A percentile compares a stretch with the other conserved stretches of the same genome.
Conservation (phyloP, 2,888 invertebrate genomes). For the Andrena hattorfiana region DNA sequence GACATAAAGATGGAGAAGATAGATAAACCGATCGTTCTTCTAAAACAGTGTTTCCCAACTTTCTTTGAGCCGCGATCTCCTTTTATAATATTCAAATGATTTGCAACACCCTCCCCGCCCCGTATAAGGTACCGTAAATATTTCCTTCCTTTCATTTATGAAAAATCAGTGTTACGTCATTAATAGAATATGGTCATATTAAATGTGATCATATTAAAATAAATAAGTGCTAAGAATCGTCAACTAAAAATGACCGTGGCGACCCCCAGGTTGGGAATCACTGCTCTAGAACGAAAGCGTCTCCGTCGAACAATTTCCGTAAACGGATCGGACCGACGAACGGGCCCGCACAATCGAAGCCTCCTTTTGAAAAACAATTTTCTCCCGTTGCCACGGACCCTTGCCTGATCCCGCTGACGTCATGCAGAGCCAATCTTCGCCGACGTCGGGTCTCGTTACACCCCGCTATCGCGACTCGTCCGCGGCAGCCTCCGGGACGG, state of each 20-base stretch:
- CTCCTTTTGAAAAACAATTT: constrained; percentile 19
- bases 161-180: no score
- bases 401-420: constrained; percentile 19
- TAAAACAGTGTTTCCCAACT: no score
- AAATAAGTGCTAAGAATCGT: neutral
- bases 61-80: no score
- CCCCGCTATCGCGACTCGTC: neutral
- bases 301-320: neutral
- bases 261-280: neutral
- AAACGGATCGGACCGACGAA: constrained; percentile 18
- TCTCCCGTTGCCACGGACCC: neutral
- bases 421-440: constrained; percentile 28
- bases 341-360: constrained; percentile 10
- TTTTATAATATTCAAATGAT: no score
- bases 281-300: neutral
- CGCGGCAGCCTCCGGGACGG: neutral
- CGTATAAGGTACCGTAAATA: no score
- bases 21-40: no score
- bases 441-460: constrained; percentile 17
- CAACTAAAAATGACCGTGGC: neutral
- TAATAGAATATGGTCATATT: no score
- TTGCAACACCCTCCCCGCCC: no score
- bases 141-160: no score
- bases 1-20: no score
- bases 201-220: no score